Conservation (phyloP, 1,140 invertebrate genomes). For the Drosophila chauvacae region DNA sequence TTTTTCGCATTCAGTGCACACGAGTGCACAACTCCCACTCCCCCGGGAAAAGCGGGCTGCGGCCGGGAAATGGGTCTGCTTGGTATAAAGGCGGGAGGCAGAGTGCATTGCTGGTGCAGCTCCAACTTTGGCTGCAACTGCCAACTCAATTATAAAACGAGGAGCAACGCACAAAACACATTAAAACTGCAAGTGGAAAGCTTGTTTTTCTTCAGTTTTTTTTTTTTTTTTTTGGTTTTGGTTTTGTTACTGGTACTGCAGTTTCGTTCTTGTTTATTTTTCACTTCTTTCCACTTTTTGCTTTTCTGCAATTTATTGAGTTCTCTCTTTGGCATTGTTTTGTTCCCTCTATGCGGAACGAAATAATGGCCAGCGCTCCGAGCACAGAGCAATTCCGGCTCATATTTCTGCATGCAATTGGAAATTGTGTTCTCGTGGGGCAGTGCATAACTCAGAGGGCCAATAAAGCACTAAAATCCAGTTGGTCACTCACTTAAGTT, state of each 20-base stretch:
- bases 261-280: conserved; percentile 64
- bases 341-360: conserved; percentile 24
- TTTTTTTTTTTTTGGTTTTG: conserved; percentile 5
- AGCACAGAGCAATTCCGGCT: conserved; percentile 24
- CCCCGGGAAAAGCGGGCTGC: conserved; percentile 1
- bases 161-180: conserved; percentile 79
- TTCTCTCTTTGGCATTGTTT: conserved; percentile 59
- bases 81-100: background rate
- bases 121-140: conserved; percentile 51
- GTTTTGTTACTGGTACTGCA: conserved; percentile 26
- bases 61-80: conserved; percentile 6
- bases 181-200: conserved; percentile 80
- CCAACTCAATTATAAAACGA: conserved; percentile 78
- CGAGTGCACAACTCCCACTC: conserved; percentile 59
- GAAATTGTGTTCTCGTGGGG: conserved; percentile 26
- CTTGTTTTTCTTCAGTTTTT: conserved; percentile 45
- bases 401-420: conserved; percentile 56
- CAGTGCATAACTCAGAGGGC: conserved; percentile 49
- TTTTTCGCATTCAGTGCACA: conserved; percentile 82
- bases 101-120: conserved; percentile 35
- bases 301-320: conserved; percentile 71
- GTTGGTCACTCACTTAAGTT: conserved; percentile 53
- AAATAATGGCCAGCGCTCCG: conserved; percentile 47
- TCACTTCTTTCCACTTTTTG: conserved; percentile 55
- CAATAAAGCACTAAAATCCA: conserved; percentile 57